A percentile compares a stretch with the other conserved stretches of the same genome.
These are phyloP conservation scores for Sinopyrophorus schimmeli DNA, from an alignment of 2,888 invertebrate species.

Conservation along the genomic window DNA sequence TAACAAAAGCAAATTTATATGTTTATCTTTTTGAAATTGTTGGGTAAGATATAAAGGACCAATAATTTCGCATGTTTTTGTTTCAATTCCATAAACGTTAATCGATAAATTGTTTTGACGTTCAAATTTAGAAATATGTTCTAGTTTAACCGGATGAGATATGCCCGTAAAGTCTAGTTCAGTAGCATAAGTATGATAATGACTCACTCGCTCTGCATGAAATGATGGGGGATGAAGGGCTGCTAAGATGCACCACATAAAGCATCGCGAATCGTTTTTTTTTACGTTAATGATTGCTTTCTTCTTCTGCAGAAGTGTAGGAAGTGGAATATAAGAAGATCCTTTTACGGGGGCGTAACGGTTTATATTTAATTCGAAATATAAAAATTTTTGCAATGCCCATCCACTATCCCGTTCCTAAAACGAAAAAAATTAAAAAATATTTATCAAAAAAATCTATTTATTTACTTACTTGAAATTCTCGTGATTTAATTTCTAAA, in stretches of 20 bases:
- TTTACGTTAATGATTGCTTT: constrained; percentile 26
- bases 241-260: too few relatives aligned
- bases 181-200: too few relatives aligned
- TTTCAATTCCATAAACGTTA: constrained; percentile 34
- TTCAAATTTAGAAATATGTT: constrained; percentile 32
- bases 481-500: too few relatives aligned
- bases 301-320: background rate
- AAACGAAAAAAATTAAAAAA: too few relatives aligned
- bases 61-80: background rate
- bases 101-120: constrained; percentile 29
- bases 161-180: constrained; percentile 25
- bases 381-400: too few relatives aligned
- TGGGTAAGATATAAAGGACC: background rate
- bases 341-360: background rate
- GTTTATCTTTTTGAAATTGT: background rate
- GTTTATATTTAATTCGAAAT: background rate
- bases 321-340: constrained; percentile 6
- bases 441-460: too few relatives aligned
- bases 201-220: too few relatives aligned
- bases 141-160: constrained; percentile 15
- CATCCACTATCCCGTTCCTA: too few relatives aligned
- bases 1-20: constrained; percentile 1
- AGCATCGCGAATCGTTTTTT: constrained; percentile 33
- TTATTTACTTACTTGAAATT: too few relatives aligned
- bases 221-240: too few relatives aligned